These are phyloP conservation scores for Ctenochaetus hawaiiensis DNA, from an alignment of 2,797 vertebrate genomes.

Conservation along the genomic window DNA sequence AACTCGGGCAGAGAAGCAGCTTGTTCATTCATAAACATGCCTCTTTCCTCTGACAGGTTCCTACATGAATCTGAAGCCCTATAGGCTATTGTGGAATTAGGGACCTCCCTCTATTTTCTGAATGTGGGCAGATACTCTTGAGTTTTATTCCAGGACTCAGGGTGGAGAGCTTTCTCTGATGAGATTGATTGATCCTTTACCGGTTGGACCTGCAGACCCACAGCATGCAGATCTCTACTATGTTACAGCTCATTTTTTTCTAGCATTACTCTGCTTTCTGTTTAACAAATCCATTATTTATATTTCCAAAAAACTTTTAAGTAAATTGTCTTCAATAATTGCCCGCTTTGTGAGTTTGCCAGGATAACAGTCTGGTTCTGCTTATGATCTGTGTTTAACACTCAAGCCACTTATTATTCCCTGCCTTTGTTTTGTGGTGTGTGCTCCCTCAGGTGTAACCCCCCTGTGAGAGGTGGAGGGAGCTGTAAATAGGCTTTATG, in stretches of 20 bases:
- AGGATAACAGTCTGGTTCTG: not conserved
- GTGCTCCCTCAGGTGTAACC: slow-evolving; percentile 24
- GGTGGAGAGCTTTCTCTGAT: slow-evolving; percentile 54
- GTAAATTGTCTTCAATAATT: not conserved
- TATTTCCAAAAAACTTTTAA: not conserved
- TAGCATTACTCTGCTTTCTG: not conserved
- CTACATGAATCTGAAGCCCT: slow-evolving; percentile 86
- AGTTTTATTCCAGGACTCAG: slow-evolving; percentile 70
- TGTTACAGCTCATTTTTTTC: not conserved
- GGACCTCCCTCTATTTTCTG: slow-evolving; percentile 86
- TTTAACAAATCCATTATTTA: not conserved
- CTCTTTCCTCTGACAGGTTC: slow-evolving; percentile 85
- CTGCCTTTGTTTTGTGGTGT: not conserved
- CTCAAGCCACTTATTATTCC: slow-evolving; percentile 18
- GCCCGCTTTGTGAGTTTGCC: not conserved
- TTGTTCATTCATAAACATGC: slow-evolving; percentile 87
- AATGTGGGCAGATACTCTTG: slow-evolving; percentile 82
- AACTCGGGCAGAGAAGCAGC: slow-evolving; percentile 71
- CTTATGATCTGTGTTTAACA: slow-evolving; percentile 7
- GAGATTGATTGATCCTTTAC: slow-evolving; percentile 46
- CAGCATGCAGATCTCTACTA: not conserved
- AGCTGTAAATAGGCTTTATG: slow-evolving; percentile 21
- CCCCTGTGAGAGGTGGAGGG: not conserved
- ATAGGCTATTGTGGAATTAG: slow-evolving; percentile 86
- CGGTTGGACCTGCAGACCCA: not conserved